These are phyloP conservation scores for Epinotia bilunana DNA, from an alignment of 2,888 invertebrate species.

Conservation along the genomic window DNA sequence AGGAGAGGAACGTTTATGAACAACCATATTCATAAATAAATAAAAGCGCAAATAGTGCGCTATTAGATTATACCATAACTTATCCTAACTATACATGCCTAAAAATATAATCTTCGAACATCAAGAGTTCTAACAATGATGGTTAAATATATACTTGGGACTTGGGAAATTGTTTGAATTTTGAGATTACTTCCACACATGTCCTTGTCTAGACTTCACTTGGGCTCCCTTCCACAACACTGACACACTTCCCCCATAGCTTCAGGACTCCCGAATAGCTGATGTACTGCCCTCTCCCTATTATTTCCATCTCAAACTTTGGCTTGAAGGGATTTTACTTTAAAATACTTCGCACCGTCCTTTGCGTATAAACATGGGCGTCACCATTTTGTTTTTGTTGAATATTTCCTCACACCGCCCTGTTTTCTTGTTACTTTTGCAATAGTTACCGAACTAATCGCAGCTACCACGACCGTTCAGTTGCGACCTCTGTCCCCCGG, in stretches of 20 bases:
- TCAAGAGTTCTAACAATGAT: constrained; percentile 46
- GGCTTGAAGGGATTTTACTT: constrained; percentile 23
- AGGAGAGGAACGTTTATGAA: not conserved
- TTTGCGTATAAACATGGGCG: constrained; percentile 35
- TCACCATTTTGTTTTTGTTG: constrained; percentile 29
- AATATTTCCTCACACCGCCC: constrained; percentile 30
- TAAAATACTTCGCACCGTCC: constrained; percentile 29
- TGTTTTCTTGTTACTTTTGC: constrained; percentile 38
- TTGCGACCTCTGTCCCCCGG: constrained; percentile 39
- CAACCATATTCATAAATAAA: not conserved
- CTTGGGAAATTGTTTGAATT: constrained; percentile 38
- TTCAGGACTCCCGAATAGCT: constrained; percentile 44
- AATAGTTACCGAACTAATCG: constrained; percentile 34
- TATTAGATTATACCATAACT: not conserved
- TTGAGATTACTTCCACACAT: constrained; percentile 47
- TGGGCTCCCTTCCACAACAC: constrained; percentile 49
- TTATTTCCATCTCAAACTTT: constrained; percentile 14
- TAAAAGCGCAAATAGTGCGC: not conserved
- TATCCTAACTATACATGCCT: not conserved
- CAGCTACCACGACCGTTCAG: constrained; percentile 37
- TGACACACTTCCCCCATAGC: constrained; percentile 49
- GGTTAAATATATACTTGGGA: constrained; percentile 44
- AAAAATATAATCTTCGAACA: constrained; percentile 48
- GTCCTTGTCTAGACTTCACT: constrained; percentile 54
- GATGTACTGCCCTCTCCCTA: constrained; percentile 18